A percentile compares a stretch with the other conserved stretches of the same genome.
Evolutionary conservation across 2,888 invertebrate species (phyloP).

Genomic region (Tenthredo notha): DNA sequence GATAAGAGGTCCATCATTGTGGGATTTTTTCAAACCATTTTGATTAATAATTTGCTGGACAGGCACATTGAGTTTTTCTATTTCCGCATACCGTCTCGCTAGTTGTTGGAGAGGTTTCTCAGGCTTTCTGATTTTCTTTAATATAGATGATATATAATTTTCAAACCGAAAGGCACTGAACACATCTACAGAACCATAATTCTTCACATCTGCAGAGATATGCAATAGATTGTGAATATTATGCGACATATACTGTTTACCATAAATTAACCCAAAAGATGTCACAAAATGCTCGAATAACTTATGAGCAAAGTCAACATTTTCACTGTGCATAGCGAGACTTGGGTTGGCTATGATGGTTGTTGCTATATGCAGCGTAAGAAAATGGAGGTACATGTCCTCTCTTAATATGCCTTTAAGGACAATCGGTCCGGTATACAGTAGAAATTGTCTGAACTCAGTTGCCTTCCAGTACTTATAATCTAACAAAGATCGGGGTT

Average conservation of each 20-base stretch:
- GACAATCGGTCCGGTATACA: neutral
- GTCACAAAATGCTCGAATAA: constrained; percentile 59
- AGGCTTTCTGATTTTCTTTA: constrained; percentile 25
- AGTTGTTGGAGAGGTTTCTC: constrained; percentile 39
- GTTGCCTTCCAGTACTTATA: neutral
- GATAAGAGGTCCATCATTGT: no score
- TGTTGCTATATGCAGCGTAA: neutral
- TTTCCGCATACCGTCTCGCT: constrained; percentile 17
- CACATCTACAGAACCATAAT: constrained; percentile 53
- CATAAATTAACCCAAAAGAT: constrained; percentile 57
- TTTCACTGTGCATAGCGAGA: neutral
- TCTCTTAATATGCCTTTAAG: neutral
- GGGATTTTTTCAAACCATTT: no score
- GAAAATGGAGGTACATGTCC: neutral
- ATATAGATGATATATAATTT: constrained; percentile 10
- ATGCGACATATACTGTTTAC: constrained; percentile 45
- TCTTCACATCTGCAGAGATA: constrained; percentile 55
- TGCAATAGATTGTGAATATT: constrained; percentile 55
- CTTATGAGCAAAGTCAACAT: neutral
- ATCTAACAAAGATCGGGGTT: neutral
- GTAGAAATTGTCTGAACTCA: neutral
- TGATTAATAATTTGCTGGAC: no score
- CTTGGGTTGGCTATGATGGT: neutral
- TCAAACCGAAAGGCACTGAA: constrained; percentile 53
- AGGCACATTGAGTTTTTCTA: neutral